Percentiles rank a stretch among this genome's conserved stretches.
Conservation (phyloP, 2,797 vertebrate species). For the Serranus cabrilla region DNA sequence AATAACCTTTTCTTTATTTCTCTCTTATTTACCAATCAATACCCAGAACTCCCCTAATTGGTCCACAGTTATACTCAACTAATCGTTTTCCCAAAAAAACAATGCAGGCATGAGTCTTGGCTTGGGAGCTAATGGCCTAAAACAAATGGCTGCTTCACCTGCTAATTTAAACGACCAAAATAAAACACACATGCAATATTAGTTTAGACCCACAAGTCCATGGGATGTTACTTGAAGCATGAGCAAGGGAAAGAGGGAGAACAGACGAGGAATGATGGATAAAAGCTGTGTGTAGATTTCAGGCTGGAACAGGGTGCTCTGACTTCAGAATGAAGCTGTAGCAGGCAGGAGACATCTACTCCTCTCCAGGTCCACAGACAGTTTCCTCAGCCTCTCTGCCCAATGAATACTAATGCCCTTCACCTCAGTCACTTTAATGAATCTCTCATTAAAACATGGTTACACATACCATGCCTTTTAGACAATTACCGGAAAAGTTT, state of each 20-base stretch:
- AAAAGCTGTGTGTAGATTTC: slow-evolving; percentile 24
- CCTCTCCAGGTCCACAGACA: not conserved
- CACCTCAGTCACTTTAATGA: not conserved
- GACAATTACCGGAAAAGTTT: slow-evolving; percentile 16
- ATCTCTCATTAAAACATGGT: slow-evolving; percentile 17
- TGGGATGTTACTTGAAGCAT: slow-evolving; percentile 35
- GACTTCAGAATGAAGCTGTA: slow-evolving; percentile 4
- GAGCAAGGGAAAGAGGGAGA: slow-evolving; percentile 41
- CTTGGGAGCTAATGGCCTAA: not conserved
- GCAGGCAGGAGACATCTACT: not conserved
- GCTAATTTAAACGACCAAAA: slow-evolving; percentile 8
- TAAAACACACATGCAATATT: not conserved
- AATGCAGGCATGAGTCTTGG: not conserved
- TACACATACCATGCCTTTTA: not conserved
- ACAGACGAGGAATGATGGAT: slow-evolving; percentile 18
- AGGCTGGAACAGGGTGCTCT: not conserved
- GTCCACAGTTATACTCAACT: not conserved
- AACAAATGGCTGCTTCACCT: slow-evolving; percentile 12
- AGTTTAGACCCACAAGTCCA: slow-evolving; percentile 23
- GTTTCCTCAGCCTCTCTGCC: not conserved
- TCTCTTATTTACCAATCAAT: no score
- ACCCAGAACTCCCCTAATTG: no score
- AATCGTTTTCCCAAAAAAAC: not conserved
- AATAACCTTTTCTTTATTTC: not conserved
- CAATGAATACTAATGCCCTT: not conserved